Conservation (phyloP, 2,113 vertebrate genomes). For the Excalfactoria chinensis region DNA sequence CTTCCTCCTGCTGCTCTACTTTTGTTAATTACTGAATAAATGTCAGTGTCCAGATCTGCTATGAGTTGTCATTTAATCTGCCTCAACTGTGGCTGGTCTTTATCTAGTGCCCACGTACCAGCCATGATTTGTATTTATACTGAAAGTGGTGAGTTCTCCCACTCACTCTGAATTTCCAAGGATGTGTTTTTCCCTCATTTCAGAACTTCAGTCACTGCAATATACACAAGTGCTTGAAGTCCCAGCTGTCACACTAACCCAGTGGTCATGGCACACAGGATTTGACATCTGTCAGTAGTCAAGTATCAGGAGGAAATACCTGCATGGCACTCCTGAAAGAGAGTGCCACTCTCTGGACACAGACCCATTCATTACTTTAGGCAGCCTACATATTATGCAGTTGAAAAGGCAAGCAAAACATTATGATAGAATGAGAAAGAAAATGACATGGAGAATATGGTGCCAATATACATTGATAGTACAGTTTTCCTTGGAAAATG, state of each 20-base stretch:
- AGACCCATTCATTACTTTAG: not conserved
- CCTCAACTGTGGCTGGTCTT: not conserved
- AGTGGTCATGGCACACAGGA: not conserved
- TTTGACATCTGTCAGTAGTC: not conserved
- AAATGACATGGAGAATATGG: not conserved
- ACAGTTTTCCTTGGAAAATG: not conserved
- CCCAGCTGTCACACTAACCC: not conserved
- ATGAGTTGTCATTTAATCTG: not conserved
- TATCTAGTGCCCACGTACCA: not conserved
- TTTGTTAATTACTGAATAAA: not conserved
- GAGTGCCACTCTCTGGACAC: not conserved
- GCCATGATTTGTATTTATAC: not conserved
- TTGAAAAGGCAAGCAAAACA: not conserved
- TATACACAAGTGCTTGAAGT: accelerated
- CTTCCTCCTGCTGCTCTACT: not conserved
- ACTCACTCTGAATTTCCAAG: not conserved
- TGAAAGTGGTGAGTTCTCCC: not conserved
- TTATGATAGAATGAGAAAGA: not conserved
- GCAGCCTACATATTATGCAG: not conserved
- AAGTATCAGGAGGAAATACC: not conserved
- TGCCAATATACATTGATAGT: not conserved
- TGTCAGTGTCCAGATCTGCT: not conserved
- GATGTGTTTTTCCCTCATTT: not conserved
- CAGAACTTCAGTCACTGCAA: accelerated
- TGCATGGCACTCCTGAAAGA: not conserved